Evolutionary conservation across 2,113 vertebrate species (phyloP).

Genomic region (Alectura lathami): DNA sequence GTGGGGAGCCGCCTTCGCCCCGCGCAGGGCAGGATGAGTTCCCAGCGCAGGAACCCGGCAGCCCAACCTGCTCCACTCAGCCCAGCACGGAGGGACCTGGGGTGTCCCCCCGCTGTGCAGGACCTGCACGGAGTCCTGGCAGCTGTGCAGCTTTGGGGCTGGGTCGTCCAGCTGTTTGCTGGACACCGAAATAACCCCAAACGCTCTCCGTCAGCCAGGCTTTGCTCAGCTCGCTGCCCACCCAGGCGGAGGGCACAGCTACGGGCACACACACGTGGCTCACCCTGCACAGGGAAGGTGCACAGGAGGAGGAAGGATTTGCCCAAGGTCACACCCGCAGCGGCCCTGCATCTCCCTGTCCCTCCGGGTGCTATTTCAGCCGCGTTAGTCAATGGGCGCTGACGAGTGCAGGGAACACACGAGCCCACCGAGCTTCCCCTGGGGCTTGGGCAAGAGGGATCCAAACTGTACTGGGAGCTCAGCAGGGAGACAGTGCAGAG

Average conservation of each 20-base stretch:
- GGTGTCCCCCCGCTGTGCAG: too few species aligned
- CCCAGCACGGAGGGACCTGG: background rate
- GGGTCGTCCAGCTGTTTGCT: background rate
- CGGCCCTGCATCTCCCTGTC: background rate
- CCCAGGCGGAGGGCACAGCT: too few species aligned
- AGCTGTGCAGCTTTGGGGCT: too few species aligned
- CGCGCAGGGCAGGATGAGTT: too few species aligned
- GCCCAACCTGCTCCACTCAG: too few species aligned
- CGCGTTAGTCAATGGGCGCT: accelerated
- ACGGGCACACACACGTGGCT: too few species aligned
- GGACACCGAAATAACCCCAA: background rate
- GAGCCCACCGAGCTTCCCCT: background rate
- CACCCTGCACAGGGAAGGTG: accelerated
- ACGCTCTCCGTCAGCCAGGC: background rate
- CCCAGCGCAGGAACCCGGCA: too few species aligned
- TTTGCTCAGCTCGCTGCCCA: too few species aligned
- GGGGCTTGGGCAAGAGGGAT: accelerated
- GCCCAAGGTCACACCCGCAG: background rate
- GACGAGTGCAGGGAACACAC: accelerated
- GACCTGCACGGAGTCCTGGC: background rate
- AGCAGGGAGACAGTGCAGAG: accelerated
- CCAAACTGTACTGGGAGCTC: too few species aligned
- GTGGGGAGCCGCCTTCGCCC: too few species aligned
- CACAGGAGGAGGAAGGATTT: background rate
- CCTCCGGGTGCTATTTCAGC: accelerated